These are phyloP conservation scores for Myopa tessellatipennis DNA, from an alignment of 2,888 invertebrate genomes.

Conservation along the genomic window DNA sequence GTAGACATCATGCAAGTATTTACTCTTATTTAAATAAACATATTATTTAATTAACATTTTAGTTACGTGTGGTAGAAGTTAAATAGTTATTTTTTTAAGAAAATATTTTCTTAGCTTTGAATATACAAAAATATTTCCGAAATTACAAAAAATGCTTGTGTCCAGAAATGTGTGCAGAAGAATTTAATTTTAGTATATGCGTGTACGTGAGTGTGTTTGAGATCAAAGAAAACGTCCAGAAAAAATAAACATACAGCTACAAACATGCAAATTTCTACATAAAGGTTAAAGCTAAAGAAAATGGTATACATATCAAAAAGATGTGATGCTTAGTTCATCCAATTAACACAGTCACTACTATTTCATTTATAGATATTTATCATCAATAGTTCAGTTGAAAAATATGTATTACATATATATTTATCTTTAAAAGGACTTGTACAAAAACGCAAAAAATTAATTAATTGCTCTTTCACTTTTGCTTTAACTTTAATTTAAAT, in stretches of 20 bases:
- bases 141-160: not conserved
- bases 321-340: constrained; percentile 70
- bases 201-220: not conserved
- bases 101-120: not conserved
- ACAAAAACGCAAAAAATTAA: constrained; percentile 16
- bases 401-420: constrained; percentile 3
- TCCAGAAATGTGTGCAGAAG: constrained; percentile 4
- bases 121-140: no score
- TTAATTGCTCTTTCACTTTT: constrained; percentile 36
- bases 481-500: not conserved
- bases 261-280: constrained; percentile 14
- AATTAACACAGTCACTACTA: constrained; percentile 67
- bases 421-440: constrained; percentile 31
- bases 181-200: not conserved
- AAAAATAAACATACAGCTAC: not conserved
- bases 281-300: constrained; percentile 32
- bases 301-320: constrained; percentile 43
- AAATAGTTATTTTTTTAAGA: not conserved
- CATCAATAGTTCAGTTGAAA: not conserved
- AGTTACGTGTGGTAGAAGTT: not conserved
- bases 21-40: no score
- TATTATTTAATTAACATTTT: no score
- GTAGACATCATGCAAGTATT: not conserved
- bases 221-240: no score
- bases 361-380: constrained; percentile 39